Conservation (phyloP, 2,888 invertebrate genomes). For the Hedya salicella region DNA sequence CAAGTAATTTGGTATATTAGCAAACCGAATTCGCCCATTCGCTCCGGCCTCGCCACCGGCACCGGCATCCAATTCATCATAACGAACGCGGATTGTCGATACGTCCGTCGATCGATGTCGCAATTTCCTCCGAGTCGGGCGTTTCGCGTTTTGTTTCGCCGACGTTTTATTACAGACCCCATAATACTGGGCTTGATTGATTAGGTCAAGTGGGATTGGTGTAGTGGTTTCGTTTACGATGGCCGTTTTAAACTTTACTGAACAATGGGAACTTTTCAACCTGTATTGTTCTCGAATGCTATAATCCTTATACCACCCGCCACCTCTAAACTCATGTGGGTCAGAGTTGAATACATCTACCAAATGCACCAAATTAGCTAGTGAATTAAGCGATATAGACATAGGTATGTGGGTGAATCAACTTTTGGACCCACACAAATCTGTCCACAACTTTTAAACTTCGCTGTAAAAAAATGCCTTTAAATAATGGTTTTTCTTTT, state of each 20-base stretch:
- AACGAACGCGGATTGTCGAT: conserved; percentile 44
- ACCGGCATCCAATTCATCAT: conserved; percentile 39
- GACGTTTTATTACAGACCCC: conserved; percentile 7
- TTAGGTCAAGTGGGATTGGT: conserved; percentile 19
- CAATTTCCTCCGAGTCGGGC: conserved; percentile 32
- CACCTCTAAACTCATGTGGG: too few species aligned
- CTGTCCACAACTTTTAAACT: too few species aligned
- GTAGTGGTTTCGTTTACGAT: background rate
- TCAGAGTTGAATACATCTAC: too few species aligned
- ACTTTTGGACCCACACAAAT: too few species aligned
- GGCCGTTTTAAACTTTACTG: conserved; percentile 4
- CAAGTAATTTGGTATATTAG: too few species aligned
- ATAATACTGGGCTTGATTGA: conserved; percentile 22
- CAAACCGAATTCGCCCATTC: conserved; percentile 10
- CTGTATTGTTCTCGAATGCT: too few species aligned
- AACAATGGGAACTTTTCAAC: background rate
- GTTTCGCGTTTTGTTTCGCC: conserved; percentile 1
- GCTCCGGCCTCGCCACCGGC: background rate
- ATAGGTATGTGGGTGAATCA: too few species aligned
- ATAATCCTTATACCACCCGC: too few species aligned
- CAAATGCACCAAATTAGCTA: too few species aligned
- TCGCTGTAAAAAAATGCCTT: too few species aligned
- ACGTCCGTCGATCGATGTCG: conserved; percentile 41
- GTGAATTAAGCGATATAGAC: too few species aligned
- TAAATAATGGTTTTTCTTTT: too few species aligned